Evolutionary conservation across 2,113 vertebrate genomes (phyloP).

Genomic region (Sylvilagus bachmani): DNA sequence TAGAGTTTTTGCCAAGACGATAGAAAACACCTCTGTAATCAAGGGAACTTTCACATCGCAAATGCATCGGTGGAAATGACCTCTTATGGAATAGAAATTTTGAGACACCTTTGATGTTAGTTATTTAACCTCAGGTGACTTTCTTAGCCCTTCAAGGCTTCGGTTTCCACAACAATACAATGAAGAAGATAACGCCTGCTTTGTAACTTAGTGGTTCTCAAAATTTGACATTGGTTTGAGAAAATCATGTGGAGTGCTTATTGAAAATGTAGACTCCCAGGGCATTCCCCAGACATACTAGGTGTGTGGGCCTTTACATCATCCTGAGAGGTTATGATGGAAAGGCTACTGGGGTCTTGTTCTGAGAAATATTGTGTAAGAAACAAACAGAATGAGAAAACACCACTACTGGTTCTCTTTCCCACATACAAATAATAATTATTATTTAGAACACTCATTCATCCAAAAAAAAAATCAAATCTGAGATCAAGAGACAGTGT

Average conservation of each 20-base stretch:
- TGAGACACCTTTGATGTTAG: not conserved
- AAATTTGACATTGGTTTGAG: not conserved
- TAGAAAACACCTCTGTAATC: conserved; percentile 10
- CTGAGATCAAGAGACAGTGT: not conserved
- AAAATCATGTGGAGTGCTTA: not conserved
- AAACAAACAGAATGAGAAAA: conserved; percentile 38
- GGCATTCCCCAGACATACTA: not conserved
- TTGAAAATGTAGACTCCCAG: not conserved
- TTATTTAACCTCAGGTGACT: not conserved
- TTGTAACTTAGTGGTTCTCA: conserved; percentile 18
- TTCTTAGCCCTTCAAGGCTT: not conserved
- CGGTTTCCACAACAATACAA: not conserved
- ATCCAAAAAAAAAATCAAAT: not conserved
- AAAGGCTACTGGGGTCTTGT: not conserved
- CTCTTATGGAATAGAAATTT: conserved; percentile 33
- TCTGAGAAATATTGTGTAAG: conserved; percentile 26
- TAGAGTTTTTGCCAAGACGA: not conserved
- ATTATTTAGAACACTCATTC: not conserved
- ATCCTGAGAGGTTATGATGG: not conserved
- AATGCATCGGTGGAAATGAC: not conserved
- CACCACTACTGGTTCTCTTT: not conserved
- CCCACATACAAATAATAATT: not conserved
- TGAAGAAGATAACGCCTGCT: not conserved
- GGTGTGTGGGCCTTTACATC: not conserved
- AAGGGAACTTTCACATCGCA: conserved; percentile 25